phyloP scores from a whole-genome alignment of 2,888 invertebrate species.

The Camponotus fellah region DNA sequence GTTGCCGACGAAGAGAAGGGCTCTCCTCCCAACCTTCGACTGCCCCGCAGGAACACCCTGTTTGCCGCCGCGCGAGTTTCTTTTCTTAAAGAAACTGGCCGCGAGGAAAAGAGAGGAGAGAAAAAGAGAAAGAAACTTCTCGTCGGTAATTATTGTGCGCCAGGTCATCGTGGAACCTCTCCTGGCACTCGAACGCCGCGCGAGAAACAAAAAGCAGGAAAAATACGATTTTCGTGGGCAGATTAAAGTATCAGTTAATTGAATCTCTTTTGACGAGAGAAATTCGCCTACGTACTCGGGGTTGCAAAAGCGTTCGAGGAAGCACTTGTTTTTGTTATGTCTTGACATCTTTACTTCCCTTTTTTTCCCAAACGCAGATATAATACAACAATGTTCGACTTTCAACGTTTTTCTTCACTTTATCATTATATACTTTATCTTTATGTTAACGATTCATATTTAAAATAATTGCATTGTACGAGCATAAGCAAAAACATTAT shows the following conservation, averaged over 20 bases:
- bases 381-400: not conserved
- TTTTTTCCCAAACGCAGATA: not conserved
- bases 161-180: conserved; percentile 48
- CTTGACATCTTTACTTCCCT: not conserved
- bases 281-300: conserved; percentile 31
- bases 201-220: conserved; percentile 48
- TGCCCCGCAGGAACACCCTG: conserved; percentile 38
- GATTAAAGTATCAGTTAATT: conserved; percentile 56
- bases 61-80: conserved; percentile 32
- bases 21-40: conserved; percentile 46
- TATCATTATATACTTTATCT: not conserved
- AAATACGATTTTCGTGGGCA: conserved; percentile 55
- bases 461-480: not conserved
- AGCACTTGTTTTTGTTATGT: not conserved
- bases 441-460: not conserved
- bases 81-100: conserved; percentile 32
- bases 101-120: conserved; percentile 5
- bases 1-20: conserved; percentile 60
- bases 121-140: conserved; percentile 36
- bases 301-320: conserved; percentile 18
- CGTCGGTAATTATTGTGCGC: conserved; percentile 59
- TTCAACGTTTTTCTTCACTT: not conserved
- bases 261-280: conserved; percentile 48
- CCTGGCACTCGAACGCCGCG: conserved; percentile 43
- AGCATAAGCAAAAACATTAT: not conserved